phyloP scores from a whole-genome alignment of 2,888 invertebrate genomes.

The Sepiola atlantica region DNA sequence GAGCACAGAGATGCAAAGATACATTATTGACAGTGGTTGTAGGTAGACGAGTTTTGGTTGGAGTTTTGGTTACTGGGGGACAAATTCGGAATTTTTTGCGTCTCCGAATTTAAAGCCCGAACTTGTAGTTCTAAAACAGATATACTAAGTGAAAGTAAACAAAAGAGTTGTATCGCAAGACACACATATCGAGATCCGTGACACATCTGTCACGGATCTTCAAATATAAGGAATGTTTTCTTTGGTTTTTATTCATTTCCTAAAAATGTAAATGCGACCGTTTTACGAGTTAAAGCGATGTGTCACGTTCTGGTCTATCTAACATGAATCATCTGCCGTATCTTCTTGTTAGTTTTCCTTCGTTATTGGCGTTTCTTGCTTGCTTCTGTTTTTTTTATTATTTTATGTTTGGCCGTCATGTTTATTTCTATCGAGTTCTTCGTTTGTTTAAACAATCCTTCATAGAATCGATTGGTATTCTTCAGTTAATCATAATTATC shows the following conservation, averaged over 20 bases:
- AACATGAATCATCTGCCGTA: neutral
- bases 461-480: neutral
- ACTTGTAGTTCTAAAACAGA: too few species aligned
- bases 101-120: too few species aligned
- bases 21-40: too few species aligned
- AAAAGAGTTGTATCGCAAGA: neutral
- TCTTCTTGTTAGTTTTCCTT: neutral
- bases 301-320: constrained; percentile 35
- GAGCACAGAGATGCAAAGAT: too few species aligned
- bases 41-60: too few species aligned
- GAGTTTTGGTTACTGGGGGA: too few species aligned
- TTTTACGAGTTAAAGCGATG: neutral
- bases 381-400: neutral
- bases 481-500: neutral
- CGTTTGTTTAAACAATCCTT: neutral
- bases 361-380: neutral
- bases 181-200: neutral
- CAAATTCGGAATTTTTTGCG: too few species aligned
- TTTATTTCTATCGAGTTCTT: neutral
- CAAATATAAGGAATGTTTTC: constrained; percentile 4
- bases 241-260: neutral
- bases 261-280: neutral
- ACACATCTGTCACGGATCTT: constrained; percentile 21
- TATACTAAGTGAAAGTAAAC: neutral
- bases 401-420: neutral